phyloP scores from a whole-genome alignment of 2,888 invertebrate species.

The Ferdinandea cuprea region DNA sequence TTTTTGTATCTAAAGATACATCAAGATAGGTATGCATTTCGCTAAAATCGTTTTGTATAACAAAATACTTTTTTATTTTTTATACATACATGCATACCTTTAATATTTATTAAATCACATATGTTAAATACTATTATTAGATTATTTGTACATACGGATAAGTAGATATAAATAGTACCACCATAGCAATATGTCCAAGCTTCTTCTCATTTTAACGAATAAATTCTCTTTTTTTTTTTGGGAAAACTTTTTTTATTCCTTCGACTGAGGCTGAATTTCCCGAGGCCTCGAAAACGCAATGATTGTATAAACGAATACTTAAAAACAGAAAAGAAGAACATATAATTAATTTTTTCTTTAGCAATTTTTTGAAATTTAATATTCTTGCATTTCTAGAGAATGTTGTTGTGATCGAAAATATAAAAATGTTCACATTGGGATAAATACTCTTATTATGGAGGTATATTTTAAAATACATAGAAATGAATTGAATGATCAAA shows the following conservation, averaged over 20 bases:
- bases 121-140: constrained; percentile 46
- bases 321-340: background rate
- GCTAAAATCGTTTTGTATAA: background rate
- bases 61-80: constrained; percentile 14
- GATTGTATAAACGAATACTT: background rate
- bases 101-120: constrained; percentile 33
- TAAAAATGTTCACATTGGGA: no score
- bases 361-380: constrained; percentile 3
- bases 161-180: constrained; percentile 31
- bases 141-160: constrained; percentile 40
- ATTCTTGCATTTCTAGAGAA: background rate
- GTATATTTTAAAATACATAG: no score
- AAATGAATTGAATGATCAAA: no score
- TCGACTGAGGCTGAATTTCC: background rate
- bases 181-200: constrained; percentile 9
- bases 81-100: constrained; percentile 36
- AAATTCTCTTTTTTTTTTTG: background rate
- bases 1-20: constrained; percentile 18
- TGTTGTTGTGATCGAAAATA: no score
- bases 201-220: background rate
- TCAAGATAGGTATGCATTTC: constrained; percentile 35
- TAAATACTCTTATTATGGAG: no score
- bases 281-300: constrained; percentile 14
- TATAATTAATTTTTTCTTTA: background rate
- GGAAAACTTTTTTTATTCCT: background rate